Conservation (phyloP, 2,888 invertebrate genomes). For the Cactoblastis cactorum region DNA sequence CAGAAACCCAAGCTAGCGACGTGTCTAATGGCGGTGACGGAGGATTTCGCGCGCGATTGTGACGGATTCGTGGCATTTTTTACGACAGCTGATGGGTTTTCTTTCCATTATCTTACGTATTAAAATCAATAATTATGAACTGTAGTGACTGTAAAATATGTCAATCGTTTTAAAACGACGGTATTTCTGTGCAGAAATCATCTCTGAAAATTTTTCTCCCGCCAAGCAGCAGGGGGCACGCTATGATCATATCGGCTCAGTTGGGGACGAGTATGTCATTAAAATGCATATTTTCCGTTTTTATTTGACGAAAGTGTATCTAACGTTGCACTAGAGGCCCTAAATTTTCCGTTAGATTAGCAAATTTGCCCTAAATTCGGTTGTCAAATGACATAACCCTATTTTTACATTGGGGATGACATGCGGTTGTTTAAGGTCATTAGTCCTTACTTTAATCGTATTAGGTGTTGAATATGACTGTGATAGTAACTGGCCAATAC, state of each 20-base stretch:
- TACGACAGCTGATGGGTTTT: constrained; percentile 62
- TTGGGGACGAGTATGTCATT: constrained; percentile 34
- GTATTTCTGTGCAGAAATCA: constrained; percentile 39
- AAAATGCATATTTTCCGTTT: constrained; percentile 29
- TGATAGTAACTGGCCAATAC: constrained; percentile 35
- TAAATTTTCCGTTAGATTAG: constrained; percentile 37
- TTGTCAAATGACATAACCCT: constrained; percentile 78
- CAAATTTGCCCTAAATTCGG: constrained; percentile 55
- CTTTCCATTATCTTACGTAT: constrained; percentile 40
- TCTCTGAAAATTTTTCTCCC: constrained; percentile 62
- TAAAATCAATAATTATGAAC: constrained; percentile 39
- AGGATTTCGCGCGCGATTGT: constrained; percentile 79
- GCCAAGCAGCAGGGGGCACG: constrained; percentile 78
- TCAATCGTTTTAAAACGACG: constrained; percentile 30
- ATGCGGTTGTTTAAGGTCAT: constrained; percentile 71
- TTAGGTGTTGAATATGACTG: constrained; percentile 27
- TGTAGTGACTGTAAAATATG: constrained; percentile 39
- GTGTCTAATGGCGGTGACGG: constrained; percentile 80
- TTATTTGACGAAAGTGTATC: constrained; percentile 27
- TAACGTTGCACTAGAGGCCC: constrained; percentile 30
- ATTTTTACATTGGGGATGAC: constrained; percentile 72
- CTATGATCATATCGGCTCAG: constrained; percentile 46
- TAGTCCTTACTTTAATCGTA: constrained; percentile 37
- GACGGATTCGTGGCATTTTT: constrained; percentile 79
- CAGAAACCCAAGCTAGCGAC: constrained; percentile 76